A percentile compares a stretch with the other conserved stretches of the same genome.
Conservation (phyloP, 2,113 vertebrate species). For the Eolophus roseicapilla region DNA sequence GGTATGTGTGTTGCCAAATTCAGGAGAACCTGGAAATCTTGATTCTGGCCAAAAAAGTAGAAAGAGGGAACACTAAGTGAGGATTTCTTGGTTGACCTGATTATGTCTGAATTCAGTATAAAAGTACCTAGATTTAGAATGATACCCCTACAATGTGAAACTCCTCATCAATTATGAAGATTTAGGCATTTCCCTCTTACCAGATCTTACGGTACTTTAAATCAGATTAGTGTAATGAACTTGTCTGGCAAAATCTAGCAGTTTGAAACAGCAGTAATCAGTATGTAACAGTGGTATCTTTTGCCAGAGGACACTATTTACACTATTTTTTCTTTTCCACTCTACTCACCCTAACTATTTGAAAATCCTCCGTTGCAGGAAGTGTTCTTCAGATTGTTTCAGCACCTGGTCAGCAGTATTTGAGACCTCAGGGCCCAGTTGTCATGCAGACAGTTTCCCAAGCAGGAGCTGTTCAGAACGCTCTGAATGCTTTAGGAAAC, state of each 20-base stretch:
- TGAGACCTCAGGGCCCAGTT: conserved; percentile 84
- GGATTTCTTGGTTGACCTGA: background rate
- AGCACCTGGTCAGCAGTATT: conserved; percentile 85
- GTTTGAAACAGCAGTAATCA: background rate
- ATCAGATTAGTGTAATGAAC: background rate
- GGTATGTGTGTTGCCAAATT: background rate
- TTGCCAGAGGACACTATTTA: background rate
- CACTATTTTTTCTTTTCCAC: background rate
- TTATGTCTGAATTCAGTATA: background rate
- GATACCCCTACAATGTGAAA: background rate
- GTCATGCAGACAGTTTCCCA: conserved; percentile 85
- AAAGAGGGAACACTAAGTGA: background rate
- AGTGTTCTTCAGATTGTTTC: conserved; percentile 93
- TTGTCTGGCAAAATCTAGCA: background rate
- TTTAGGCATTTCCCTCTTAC: background rate
- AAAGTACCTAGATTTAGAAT: background rate
- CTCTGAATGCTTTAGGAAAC: conserved; percentile 74
- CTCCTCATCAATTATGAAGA: background rate
- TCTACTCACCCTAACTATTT: background rate
- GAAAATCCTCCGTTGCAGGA: conserved; percentile 67
- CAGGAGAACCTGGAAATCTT: background rate
- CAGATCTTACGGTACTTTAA: background rate
- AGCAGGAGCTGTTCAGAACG: conserved; percentile 75
- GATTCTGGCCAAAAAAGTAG: background rate
- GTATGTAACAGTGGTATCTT: background rate